phyloP scores from a whole-genome alignment of 2,113 vertebrate genomes.

The Uropsilus gracilis region DNA sequence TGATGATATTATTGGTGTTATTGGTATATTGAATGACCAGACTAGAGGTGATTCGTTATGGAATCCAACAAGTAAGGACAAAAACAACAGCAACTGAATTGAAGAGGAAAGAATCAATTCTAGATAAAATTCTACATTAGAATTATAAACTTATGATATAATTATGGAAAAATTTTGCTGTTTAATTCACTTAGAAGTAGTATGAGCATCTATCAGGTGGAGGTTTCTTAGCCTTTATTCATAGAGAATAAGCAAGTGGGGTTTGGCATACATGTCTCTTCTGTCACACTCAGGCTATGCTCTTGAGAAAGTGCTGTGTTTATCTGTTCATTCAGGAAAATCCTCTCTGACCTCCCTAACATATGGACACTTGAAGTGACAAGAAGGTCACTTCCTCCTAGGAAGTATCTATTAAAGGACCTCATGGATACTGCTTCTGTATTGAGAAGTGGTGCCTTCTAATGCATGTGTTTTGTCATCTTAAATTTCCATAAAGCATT shows the following conservation, averaged over 20 bases:
- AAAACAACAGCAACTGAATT: background rate
- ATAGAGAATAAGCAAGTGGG: background rate
- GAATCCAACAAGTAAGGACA: background rate
- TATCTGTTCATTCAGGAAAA: background rate
- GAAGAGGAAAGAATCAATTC: background rate
- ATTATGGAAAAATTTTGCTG: background rate
- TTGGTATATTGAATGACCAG: background rate
- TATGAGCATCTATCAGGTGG: background rate
- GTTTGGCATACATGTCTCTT: background rate
- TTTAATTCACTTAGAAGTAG: background rate
- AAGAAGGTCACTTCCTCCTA: background rate
- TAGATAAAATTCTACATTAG: background rate
- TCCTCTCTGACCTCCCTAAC: background rate
- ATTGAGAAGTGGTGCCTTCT: background rate
- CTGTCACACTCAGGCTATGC: background rate
- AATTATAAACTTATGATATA: background rate
- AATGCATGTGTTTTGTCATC: background rate
- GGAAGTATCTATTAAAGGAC: background rate
- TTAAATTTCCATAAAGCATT: background rate
- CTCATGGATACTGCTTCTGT: background rate
- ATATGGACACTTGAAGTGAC: background rate
- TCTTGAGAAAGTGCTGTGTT: background rate
- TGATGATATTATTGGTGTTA: background rate
- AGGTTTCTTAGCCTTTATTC: background rate
- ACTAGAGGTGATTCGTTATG: background rate